Conservation (phyloP, 2,888 invertebrate species). For the Boloria euphrosyne region DNA sequence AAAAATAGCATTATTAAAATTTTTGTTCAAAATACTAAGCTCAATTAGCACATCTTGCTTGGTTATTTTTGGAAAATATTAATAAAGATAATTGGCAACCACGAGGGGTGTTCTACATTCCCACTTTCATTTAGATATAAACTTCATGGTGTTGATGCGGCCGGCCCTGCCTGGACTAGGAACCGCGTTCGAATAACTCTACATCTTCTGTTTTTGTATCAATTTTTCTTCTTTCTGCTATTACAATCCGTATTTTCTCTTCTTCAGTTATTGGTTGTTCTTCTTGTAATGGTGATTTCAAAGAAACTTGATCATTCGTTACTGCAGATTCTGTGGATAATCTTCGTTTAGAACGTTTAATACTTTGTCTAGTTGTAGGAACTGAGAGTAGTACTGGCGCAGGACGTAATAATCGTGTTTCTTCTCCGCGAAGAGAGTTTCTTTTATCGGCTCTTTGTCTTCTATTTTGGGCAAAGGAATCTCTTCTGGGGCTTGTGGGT, state of each 20-base stretch:
- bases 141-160: conserved; percentile 79
- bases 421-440: conserved; percentile 73
- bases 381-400: conserved; percentile 66
- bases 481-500: conserved; percentile 70
- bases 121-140: conserved; percentile 66
- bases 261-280: conserved; percentile 67
- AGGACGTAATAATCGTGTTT: conserved; percentile 71
- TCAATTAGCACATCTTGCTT: no score
- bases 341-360: conserved; percentile 58
- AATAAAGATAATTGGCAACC: conserved; percentile 15
- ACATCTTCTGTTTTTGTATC: conserved; percentile 74
- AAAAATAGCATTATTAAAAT: no score
- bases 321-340: conserved; percentile 63
- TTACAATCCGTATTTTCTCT: conserved; percentile 83
- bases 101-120: conserved; percentile 31
- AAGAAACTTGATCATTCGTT: conserved; percentile 56
- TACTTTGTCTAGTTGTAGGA: conserved; percentile 62
- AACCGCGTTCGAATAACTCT: conserved; percentile 71
- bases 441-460: conserved; percentile 72
- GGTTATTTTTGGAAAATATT: neutral
- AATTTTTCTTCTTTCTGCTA: conserved; percentile 83
- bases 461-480: conserved; percentile 78
- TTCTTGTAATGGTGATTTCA: conserved; percentile 54
- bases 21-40: no score
- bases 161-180: conserved; percentile 81